Conservation (phyloP, 2,888 invertebrate species). For the Masnerella sp. region DNA sequence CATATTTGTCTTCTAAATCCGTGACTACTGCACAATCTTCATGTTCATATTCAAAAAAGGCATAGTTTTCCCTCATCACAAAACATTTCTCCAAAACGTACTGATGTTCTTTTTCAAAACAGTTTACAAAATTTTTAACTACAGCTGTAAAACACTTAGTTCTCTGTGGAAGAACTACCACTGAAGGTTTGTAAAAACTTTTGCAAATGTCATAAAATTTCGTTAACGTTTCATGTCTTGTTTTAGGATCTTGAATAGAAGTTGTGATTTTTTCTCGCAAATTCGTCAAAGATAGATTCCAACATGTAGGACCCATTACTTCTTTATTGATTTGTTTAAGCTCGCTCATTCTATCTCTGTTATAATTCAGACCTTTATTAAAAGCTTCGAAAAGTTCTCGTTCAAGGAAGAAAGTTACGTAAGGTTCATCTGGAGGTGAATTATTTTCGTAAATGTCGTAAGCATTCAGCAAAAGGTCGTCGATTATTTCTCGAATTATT, state of each 20-base stretch:
- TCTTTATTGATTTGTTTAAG: neutral
- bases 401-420: conserved; percentile 30
- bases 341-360: conserved; percentile 16
- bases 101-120: conserved; percentile 33
- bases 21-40: no score
- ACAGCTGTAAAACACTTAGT: conserved; percentile 22
- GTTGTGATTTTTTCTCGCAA: conserved; percentile 13
- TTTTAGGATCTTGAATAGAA: neutral
- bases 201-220: conserved; percentile 39
- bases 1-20: neutral
- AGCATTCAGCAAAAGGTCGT: conserved; percentile 7
- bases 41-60: neutral
- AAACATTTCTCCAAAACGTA: conserved; percentile 36
- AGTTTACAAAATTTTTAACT: conserved; percentile 23
- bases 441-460: conserved; percentile 28
- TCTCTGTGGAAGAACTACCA: neutral
- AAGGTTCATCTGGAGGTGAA: conserved; percentile 26
- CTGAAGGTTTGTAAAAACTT: conserved; percentile 10
- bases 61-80: neutral
- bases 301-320: conserved; percentile 7
- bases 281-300: conserved; percentile 32
- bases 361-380: conserved; percentile 29
- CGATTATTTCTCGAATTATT: conserved; percentile 21
- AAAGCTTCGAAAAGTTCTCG: conserved; percentile 33
- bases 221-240: conserved; percentile 2